A percentile compares a stretch with the other conserved stretches of the same genome.
Evolutionary conservation across 2,888 invertebrate genomes (phyloP).

Genomic region (Petrolisthes cinctipes): DNA sequence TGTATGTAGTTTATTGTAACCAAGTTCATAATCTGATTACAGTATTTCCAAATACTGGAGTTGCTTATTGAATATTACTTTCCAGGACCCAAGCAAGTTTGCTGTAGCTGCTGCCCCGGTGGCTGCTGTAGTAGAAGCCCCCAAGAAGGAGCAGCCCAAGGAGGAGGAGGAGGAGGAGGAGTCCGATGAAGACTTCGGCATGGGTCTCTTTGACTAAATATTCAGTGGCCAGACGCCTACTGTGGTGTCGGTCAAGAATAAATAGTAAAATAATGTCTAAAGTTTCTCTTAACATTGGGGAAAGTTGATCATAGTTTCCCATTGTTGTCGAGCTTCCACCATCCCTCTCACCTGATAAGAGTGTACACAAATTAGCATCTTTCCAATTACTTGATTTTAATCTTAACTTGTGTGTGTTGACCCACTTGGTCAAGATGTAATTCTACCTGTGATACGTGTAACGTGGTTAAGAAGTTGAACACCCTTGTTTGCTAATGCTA

Average conservation of each 20-base stretch:
- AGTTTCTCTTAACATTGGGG: no score
- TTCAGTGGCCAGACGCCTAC: constrained; percentile 39
- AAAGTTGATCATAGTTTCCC: no score
- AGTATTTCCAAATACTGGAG: neutral
- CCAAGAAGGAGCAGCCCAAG: constrained; percentile 77
- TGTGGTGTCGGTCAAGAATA: constrained; percentile 54
- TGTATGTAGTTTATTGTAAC: neutral
- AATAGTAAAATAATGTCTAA: neutral
- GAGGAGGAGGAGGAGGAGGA: constrained; percentile 85
- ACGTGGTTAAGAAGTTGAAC: no score
- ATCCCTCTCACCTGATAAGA: no score
- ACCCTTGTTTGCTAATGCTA: no score
- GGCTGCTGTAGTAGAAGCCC: constrained; percentile 78
- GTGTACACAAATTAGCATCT: no score
- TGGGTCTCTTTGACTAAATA: constrained; percentile 75
- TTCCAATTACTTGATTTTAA: no score
- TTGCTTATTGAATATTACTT: neutral
- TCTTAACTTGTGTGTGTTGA: no score
- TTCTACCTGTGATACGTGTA: no score
- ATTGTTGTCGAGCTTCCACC: no score
- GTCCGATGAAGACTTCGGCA: constrained; percentile 92
- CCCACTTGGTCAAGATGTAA: no score
- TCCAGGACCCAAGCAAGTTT: constrained; percentile 91
- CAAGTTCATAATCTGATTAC: neutral
- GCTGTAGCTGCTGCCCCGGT: constrained; percentile 78